Evolutionary conservation across 37 sponge, comb jelly and placozoan species (phyloP).

Genomic region (Aplysina aerophoba): DNA sequence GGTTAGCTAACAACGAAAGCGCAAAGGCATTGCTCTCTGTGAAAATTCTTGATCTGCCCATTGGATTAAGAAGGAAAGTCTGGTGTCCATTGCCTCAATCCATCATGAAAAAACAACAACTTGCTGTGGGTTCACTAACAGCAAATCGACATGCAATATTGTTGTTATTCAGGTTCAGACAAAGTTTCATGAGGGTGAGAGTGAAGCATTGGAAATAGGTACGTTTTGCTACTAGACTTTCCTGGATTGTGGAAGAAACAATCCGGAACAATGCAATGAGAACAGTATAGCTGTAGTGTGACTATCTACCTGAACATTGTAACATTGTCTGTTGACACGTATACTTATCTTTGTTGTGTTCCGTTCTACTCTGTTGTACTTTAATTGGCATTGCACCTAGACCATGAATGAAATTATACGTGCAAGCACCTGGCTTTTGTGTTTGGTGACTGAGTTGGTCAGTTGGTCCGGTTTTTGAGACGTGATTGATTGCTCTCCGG

Average conservation of each 20-base stretch:
- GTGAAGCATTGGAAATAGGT: constrained; percentile 16
- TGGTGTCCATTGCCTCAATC: constrained; percentile 17
- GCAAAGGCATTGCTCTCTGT: constrained; percentile 29
- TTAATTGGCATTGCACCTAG: too few relatives aligned
- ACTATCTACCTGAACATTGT: too few relatives aligned
- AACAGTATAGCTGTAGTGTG: too few relatives aligned
- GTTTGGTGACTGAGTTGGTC: too few relatives aligned
- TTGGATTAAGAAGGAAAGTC: constrained; percentile 20
- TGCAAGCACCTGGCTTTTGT: too few relatives aligned
- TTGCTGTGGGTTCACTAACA: constrained; percentile 11
- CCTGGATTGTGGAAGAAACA: constrained; percentile 25
- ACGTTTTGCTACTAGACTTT: background rate
- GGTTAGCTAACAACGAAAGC: background rate
- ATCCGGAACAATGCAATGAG: constrained; percentile 41
- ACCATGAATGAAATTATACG: too few relatives aligned
- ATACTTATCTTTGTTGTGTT: too few relatives aligned
- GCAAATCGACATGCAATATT: constrained; percentile 37
- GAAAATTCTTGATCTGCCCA: constrained; percentile 37
- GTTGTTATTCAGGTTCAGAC: background rate
- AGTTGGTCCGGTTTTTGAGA: too few relatives aligned
- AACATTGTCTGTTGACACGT: too few relatives aligned
- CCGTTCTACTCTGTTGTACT: too few relatives aligned
- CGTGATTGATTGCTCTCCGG: too few relatives aligned
- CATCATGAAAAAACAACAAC: constrained; percentile 15
- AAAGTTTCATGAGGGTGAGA: constrained; percentile 19